A percentile compares a stretch with the other conserved stretches of the same genome.
phyloP scores from a whole-genome alignment of 1,140 invertebrate species.

The Diorhabda elongata region DNA sequence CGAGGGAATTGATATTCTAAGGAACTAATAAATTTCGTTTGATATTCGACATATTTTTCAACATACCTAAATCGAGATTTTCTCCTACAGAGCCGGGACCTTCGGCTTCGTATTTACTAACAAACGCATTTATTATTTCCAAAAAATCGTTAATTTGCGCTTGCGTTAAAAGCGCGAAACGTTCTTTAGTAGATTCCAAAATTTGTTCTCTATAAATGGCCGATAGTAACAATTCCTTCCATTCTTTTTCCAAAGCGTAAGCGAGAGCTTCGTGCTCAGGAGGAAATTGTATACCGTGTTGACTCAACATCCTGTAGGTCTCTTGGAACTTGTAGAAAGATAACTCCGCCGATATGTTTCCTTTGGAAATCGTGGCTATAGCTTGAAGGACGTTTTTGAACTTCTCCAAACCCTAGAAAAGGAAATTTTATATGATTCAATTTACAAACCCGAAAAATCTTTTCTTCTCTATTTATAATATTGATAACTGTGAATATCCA shows the following conservation, averaged over 20 bases:
- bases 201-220: constrained; percentile 64
- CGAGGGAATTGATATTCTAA: too few species aligned
- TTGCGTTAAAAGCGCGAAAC: constrained; percentile 73
- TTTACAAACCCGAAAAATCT: too few species aligned
- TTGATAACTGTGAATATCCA: too few species aligned
- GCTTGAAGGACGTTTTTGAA: constrained; percentile 81
- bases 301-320: constrained; percentile 43
- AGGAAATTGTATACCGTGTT: constrained; percentile 46
- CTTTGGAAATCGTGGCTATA: constrained; percentile 68
- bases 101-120: constrained; percentile 65
- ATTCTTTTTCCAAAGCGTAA: constrained; percentile 59
- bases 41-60: too few species aligned
- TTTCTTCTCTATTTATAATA: too few species aligned
- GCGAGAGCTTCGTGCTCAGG: constrained; percentile 56
- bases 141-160: constrained; percentile 70
- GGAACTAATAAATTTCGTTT: too few species aligned
- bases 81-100: constrained; percentile 74
- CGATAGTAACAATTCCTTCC: constrained; percentile 63
- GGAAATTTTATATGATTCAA: not conserved
- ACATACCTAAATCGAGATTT: constrained; percentile 58
- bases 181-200: constrained; percentile 67
- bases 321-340: constrained; percentile 65
- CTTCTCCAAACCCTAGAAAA: constrained; percentile 59
- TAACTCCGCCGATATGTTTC: constrained; percentile 71
- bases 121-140: constrained; percentile 61